A percentile compares a stretch with the other conserved stretches of the same genome.
These are phyloP conservation scores for Eupeodes latifasciatus DNA, from an alignment of 2,888 invertebrate genomes.

Conservation along the genomic window DNA sequence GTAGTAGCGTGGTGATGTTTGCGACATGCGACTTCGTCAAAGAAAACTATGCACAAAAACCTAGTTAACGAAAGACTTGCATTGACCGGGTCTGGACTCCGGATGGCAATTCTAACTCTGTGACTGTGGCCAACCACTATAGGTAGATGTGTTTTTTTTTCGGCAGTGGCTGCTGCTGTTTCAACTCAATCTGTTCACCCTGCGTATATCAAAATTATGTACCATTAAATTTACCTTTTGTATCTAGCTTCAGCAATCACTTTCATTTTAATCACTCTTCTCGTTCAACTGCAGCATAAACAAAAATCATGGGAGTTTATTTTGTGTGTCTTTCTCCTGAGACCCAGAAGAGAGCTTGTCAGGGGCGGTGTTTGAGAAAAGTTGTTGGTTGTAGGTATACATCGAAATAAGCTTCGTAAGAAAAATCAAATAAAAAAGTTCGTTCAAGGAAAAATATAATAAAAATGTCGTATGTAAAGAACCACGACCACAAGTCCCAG, in stretches of 20 bases:
- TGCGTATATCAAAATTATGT: neutral
- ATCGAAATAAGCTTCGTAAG: conserved; percentile 38
- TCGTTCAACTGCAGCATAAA: neutral
- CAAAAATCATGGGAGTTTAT: conserved; percentile 1
- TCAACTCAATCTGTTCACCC: neutral
- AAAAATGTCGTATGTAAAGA: conserved; percentile 41
- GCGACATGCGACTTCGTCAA: neutral
- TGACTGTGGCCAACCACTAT: neutral
- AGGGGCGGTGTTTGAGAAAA: conserved; percentile 11
- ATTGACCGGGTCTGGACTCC: neutral
- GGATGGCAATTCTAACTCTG: conserved; percentile 7
- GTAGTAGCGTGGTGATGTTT: neutral
- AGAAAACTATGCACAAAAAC: conserved; percentile 17
- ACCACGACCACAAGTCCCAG: conserved; percentile 40
- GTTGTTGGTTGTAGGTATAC: conserved; percentile 12
- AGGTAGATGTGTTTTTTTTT: neutral
- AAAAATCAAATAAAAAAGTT: conserved; percentile 50
- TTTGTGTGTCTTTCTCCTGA: neutral
- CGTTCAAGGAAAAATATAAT: conserved; percentile 20
- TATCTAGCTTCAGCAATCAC: neutral
- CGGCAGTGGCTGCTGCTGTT: neutral
- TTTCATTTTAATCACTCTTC: neutral
- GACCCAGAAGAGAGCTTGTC: neutral
- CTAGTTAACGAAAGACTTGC: conserved; percentile 22
- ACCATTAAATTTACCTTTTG: neutral